phyloP scores from a whole-genome alignment of 1,140 invertebrate species.

The Nylanderia fulva region DNA sequence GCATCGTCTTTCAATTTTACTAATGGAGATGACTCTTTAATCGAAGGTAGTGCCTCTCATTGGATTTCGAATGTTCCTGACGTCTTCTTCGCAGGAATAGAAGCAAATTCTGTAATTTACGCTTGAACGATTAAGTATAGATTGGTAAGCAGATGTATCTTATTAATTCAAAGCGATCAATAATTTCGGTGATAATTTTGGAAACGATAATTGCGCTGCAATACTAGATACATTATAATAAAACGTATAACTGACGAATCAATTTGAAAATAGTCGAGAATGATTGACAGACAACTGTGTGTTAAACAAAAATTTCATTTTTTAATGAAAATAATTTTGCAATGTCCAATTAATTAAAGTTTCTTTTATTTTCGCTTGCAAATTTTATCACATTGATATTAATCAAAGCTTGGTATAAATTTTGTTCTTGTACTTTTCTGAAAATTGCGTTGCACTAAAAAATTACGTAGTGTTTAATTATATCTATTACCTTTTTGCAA shows the following conservation, averaged over 20 bases:
- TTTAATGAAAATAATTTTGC: neutral
- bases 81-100: conserved; percentile 18
- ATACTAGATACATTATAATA: neutral
- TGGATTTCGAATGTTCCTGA: conserved; percentile 25
- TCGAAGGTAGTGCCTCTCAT: conserved; percentile 25
- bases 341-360: neutral
- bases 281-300: neutral
- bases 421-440: neutral
- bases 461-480: conserved; percentile 15
- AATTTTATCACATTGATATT: neutral
- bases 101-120: conserved; percentile 10
- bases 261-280: neutral
- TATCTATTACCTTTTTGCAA: conserved; percentile 30
- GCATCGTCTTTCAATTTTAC: conserved; percentile 37
- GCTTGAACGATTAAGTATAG: neutral
- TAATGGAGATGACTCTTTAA: conserved; percentile 48
- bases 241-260: neutral
- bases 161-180: conserved; percentile 17
- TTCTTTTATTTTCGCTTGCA: neutral
- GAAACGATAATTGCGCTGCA: neutral
- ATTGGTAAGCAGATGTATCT: neutral
- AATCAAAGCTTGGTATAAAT: neutral
- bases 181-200: neutral
- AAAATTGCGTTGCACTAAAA: neutral
- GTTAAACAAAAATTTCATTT: neutral